Conservation (phyloP, 2,113 vertebrate genomes). For the Psilopogon haemacephalus region DNA sequence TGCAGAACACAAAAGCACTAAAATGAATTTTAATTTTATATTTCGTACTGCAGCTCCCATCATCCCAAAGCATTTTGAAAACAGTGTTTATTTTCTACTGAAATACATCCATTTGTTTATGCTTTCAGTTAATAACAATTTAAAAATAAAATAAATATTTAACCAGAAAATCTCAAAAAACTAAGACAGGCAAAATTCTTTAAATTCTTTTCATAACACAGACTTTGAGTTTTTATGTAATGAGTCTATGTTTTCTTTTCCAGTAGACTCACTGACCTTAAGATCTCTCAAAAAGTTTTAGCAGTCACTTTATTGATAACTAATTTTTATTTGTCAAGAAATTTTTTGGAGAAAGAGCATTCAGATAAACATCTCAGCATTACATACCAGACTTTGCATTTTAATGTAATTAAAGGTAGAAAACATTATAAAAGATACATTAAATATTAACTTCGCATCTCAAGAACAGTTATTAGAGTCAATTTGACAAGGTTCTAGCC, state of each 20-base stretch:
- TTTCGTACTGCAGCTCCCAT: neutral
- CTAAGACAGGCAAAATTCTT: neutral
- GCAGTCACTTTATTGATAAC: neutral
- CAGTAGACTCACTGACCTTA: fast-evolving
- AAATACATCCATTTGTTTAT: neutral
- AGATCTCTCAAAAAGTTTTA: neutral
- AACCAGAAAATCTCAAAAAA: neutral
- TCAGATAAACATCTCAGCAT: neutral
- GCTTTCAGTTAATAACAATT: neutral
- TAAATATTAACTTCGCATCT: neutral
- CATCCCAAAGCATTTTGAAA: neutral
- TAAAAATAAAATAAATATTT: neutral
- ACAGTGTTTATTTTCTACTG: neutral
- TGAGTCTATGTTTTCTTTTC: neutral
- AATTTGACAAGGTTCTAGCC: neutral
- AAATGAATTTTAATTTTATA: neutral
- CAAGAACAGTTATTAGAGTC: neutral
- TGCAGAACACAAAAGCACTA: neutral
- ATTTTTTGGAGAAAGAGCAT: neutral
- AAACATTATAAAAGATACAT: neutral
- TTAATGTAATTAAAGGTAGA: neutral
- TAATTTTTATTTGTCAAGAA: neutral
- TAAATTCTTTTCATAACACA: neutral
- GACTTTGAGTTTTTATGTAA: neutral
- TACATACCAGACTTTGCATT: neutral